These are phyloP conservation scores for Chymomyza costata DNA, from an alignment of 1,140 invertebrate genomes.

Conservation along the genomic window DNA sequence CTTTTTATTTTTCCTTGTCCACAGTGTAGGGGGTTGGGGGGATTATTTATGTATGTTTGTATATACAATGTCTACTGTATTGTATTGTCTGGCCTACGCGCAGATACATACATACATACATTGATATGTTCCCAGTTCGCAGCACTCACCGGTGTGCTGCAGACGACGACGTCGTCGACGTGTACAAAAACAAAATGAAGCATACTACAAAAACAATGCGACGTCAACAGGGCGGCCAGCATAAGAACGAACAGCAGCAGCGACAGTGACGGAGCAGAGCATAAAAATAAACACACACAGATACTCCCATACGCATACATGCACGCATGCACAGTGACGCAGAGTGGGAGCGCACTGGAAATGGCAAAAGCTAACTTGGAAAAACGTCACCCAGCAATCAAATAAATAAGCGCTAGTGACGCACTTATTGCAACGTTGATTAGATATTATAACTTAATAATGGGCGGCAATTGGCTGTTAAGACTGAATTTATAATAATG, in stretches of 20 bases:
- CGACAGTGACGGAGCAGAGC: too few species aligned
- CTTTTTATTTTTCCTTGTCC: slow-evolving; percentile 57
- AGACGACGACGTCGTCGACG: slow-evolving; percentile 29
- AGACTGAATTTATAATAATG: too few species aligned
- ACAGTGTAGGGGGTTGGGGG: slow-evolving; percentile 25
- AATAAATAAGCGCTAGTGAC: slow-evolving; percentile 14
- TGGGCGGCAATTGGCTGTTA: too few species aligned
- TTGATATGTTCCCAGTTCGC: slow-evolving; percentile 18
- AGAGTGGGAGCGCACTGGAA: slow-evolving; percentile 17
- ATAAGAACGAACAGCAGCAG: slow-evolving; percentile 58
- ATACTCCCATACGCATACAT: slow-evolving; percentile 5
- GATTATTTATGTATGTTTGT: slow-evolving; percentile 33
- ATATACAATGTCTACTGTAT: slow-evolving; percentile 11
- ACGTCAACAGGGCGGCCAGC: slow-evolving; percentile 6
- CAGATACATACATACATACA: slow-evolving; percentile 47
- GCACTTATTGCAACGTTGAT: slow-evolving; percentile 18
- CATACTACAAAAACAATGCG: neutral
- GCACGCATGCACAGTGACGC: slow-evolving; percentile 8
- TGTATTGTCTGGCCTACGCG: slow-evolving; percentile 60
- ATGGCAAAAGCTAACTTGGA: slow-evolving; percentile 51
- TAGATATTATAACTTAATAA: neutral
- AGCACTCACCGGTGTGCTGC: slow-evolving; percentile 24
- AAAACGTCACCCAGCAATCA: slow-evolving; percentile 51
- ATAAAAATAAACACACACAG: slow-evolving; percentile 59
- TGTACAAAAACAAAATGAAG: slow-evolving; percentile 41